Percentiles rank a stretch among this genome's conserved stretches.
Evolutionary conservation across 2,113 vertebrate genomes (phyloP).

Genomic region (Vidua macroura): DNA sequence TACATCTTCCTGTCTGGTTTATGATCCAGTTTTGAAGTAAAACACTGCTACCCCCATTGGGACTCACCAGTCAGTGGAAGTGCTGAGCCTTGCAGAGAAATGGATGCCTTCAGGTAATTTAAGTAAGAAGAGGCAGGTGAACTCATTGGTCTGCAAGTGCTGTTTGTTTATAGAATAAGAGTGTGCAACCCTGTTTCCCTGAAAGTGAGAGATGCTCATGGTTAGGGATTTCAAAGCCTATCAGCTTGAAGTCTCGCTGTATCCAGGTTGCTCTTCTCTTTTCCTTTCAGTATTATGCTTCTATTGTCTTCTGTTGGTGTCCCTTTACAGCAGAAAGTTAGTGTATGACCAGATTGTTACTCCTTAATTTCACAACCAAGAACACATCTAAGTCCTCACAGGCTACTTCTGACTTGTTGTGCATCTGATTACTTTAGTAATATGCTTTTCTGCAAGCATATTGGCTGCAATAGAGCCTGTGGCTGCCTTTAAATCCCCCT

Average conservation of each 20-base stretch:
- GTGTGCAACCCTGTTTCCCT: not conserved
- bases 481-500: not conserved
- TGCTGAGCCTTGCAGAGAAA: not conserved
- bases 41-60: not conserved
- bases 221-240: not conserved
- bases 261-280: not conserved
- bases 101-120: not conserved
- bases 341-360: not conserved
- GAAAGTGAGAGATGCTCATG: fast-evolving
- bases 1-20: not conserved
- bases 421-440: not conserved
- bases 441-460: not conserved
- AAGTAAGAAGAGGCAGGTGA: not conserved
- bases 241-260: not conserved
- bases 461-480: not conserved
- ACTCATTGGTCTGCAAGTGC: not conserved
- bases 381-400: not conserved
- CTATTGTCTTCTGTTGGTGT: not conserved
- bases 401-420: not conserved
- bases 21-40: not conserved
- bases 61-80: not conserved
- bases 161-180: not conserved
- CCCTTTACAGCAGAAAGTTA: not conserved
- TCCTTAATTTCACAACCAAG: not conserved
- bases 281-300: not conserved